Evolutionary conservation across 2,888 invertebrate genomes (phyloP).

Genomic region (Agonum fuliginosum): DNA sequence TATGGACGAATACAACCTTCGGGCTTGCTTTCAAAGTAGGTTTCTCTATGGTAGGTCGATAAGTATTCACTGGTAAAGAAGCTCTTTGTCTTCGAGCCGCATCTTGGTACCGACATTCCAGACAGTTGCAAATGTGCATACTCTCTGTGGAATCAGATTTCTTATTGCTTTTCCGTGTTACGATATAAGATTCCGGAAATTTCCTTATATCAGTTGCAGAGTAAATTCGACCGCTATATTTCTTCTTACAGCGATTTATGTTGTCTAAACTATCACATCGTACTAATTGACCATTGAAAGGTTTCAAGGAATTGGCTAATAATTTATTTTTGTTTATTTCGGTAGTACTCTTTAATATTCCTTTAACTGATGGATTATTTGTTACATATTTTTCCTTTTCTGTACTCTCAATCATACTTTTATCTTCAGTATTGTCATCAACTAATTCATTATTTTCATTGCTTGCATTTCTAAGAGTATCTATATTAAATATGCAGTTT

Average conservation of each 20-base stretch:
- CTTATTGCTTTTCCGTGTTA: conserved; percentile 68
- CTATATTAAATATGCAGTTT: conserved; percentile 72
- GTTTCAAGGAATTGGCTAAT: conserved; percentile 69
- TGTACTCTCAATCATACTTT: conserved; percentile 73
- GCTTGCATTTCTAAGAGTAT: conserved; percentile 68
- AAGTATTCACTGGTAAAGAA: conserved; percentile 48
- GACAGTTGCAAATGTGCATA: conserved; percentile 55
- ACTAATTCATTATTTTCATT: conserved; percentile 73
- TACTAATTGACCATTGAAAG: conserved; percentile 72
- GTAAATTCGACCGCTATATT: conserved; percentile 61
- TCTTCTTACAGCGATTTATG: conserved; percentile 65
- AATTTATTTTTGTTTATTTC: conserved; percentile 64
- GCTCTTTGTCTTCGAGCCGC: conserved; percentile 32
- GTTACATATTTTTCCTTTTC: conserved; percentile 74
- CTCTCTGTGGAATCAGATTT: conserved; percentile 59
- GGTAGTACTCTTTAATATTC: conserved; percentile 69
- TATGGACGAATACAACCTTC: conserved; percentile 68
- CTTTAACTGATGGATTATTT: conserved; percentile 69
- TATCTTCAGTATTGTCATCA: conserved; percentile 69
- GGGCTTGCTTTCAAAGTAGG: conserved; percentile 63
- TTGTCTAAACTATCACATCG: conserved; percentile 71
- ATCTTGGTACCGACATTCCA: conserved; percentile 54
- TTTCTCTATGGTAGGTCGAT: conserved; percentile 61
- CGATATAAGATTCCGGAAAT: conserved; percentile 72
- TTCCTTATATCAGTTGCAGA: conserved; percentile 68